Percentiles rank a stretch among this genome's conserved stretches.
These are phyloP conservation scores for Peromyscus maniculatus DNA, from an alignment of 2,113 vertebrate species.

Conservation along the genomic window DNA sequence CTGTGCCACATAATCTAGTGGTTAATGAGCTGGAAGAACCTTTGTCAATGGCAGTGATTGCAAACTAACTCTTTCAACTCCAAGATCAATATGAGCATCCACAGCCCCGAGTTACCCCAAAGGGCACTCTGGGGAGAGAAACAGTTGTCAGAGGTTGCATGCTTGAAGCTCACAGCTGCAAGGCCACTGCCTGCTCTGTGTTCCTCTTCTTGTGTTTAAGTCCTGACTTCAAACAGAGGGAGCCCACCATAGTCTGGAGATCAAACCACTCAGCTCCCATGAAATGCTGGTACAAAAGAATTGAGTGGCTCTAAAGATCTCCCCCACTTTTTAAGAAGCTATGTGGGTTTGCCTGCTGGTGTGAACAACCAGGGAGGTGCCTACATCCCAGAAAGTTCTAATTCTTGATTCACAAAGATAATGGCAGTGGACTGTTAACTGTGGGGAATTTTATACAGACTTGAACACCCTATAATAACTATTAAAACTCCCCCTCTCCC, in stretches of 20 bases:
- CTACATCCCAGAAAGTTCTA: not conserved
- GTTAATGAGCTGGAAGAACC: slow-evolving; percentile 88
- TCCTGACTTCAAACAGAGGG: slow-evolving; percentile 36
- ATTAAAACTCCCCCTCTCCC: not conserved
- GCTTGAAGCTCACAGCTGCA: slow-evolving; percentile 55
- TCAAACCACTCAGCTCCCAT: slow-evolving; percentile 67
- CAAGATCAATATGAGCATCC: slow-evolving; percentile 85
- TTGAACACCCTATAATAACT: not conserved
- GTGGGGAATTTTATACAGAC: not conserved
- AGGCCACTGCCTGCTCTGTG: slow-evolving; percentile 42
- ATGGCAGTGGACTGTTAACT: not conserved
- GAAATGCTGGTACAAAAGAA: slow-evolving; percentile 67
- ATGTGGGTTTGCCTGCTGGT: slow-evolving; percentile 49
- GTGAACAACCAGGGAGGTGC: slow-evolving; percentile 42
- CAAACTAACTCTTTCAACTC: slow-evolving; percentile 86
- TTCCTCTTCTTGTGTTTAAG: slow-evolving; percentile 62
- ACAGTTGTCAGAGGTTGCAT: slow-evolving; percentile 65
- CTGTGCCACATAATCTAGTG: slow-evolving; percentile 87
- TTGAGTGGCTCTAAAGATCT: slow-evolving; percentile 68
- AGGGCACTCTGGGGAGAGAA: slow-evolving; percentile 68
- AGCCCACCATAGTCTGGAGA: slow-evolving; percentile 67
- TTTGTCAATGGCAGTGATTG: slow-evolving; percentile 87
- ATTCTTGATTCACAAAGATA: slow-evolving; percentile 37
- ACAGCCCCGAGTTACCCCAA: slow-evolving; percentile 57
- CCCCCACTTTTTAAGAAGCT: slow-evolving; percentile 12